These are phyloP conservation scores for Catharus ustulatus DNA, from an alignment of 2,797 vertebrate genomes.

Conservation along the genomic window DNA sequence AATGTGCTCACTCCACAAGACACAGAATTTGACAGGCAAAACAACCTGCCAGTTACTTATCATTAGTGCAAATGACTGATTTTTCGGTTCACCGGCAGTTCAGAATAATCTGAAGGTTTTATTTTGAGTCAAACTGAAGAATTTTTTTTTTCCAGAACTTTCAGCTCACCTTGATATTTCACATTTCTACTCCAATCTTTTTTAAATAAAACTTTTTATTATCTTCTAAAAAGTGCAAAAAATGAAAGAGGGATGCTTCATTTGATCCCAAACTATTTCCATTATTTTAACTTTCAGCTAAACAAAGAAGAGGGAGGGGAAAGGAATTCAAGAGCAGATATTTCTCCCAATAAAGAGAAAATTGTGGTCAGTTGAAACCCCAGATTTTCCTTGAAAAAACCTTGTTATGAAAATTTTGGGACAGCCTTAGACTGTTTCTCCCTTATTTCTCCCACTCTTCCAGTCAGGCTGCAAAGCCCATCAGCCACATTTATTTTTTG, in stretches of 20 bases:
- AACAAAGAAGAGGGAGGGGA: rapidly evolving
- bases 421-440: background rate
- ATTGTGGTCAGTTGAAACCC: background rate
- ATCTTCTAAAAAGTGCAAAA: background rate
- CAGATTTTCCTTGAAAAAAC: background rate
- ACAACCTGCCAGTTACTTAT: constrained; percentile 71
- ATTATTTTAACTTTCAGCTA: background rate
- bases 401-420: background rate
- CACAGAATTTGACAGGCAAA: constrained; percentile 73
- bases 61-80: constrained; percentile 70
- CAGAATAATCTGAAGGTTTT: constrained; percentile 67
- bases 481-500: background rate
- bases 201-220: background rate
- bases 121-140: constrained; percentile 59
- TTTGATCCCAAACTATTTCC: background rate
- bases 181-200: background rate
- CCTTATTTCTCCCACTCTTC: rapidly evolving
- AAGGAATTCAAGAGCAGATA: background rate
- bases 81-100: constrained; percentile 65
- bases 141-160: constrained; percentile 24
- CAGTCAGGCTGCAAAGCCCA: background rate
- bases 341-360: background rate
- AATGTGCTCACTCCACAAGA: constrained; percentile 70
- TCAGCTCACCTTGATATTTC: constrained; percentile 46
- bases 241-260: rapidly evolving